Conservation (phyloP, 2,888 invertebrate genomes). For the Eledona agricola region DNA sequence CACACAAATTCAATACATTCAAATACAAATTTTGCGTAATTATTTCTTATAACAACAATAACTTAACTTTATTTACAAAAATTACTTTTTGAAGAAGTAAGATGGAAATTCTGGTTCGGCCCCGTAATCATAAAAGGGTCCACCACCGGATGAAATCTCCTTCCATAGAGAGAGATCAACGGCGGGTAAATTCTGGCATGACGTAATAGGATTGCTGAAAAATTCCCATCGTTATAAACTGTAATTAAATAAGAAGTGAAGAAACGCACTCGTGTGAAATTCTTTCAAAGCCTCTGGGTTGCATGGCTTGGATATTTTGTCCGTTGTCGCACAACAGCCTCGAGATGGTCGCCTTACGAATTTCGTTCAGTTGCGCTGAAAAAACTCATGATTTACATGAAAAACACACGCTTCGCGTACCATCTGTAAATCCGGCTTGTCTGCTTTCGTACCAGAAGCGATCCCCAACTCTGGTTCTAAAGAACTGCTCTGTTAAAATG, state of each 20-base stretch:
- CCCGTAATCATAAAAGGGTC: slow-evolving; percentile 9
- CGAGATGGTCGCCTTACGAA: slow-evolving; percentile 80
- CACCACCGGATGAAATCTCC: slow-evolving; percentile 51
- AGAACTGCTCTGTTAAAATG: slow-evolving; percentile 88
- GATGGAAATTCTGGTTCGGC: not conserved
- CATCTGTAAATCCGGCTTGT: slow-evolving; percentile 72
- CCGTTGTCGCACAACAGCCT: slow-evolving; percentile 84
- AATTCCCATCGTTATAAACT: slow-evolving; percentile 12
- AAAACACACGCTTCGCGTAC: slow-evolving; percentile 59
- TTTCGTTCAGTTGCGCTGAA: slow-evolving; percentile 74
- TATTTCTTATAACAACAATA: not conserved
- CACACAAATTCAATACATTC: not conserved
- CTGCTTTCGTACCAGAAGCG: slow-evolving; percentile 84
- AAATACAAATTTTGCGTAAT: not conserved
- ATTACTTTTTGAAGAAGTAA: slow-evolving; percentile 5
- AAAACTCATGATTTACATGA: slow-evolving; percentile 20
- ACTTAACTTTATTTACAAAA: slow-evolving; percentile 9
- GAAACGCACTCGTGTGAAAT: slow-evolving; percentile 68
- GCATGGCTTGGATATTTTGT: slow-evolving; percentile 72
- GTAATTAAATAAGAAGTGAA: not conserved
- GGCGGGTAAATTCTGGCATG: slow-evolving; percentile 68
- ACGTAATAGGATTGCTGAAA: slow-evolving; percentile 70
- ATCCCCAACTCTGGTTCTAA: slow-evolving; percentile 84
- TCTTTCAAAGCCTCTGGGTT: slow-evolving; percentile 72
- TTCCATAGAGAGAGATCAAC: slow-evolving; percentile 72